Evolutionary conservation across 2,797 vertebrate species (phyloP).

Genomic region (Halcyon smyrnensis): DNA sequence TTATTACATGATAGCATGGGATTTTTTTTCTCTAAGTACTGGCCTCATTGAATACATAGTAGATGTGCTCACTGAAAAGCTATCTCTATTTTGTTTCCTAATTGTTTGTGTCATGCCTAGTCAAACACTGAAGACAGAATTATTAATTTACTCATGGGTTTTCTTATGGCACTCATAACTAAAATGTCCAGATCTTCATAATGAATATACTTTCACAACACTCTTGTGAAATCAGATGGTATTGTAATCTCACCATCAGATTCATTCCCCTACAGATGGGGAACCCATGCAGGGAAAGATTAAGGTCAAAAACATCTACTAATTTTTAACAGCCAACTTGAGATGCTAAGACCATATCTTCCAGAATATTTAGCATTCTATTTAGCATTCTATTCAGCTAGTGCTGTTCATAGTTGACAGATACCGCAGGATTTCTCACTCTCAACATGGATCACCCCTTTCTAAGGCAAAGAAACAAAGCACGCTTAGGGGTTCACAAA

Average conservation of each 20-base stretch:
- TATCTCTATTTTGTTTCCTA: neutral
- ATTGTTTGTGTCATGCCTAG: neutral
- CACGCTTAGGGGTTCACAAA: neutral
- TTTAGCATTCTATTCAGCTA: neutral
- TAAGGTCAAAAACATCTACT: neutral
- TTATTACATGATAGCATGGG: neutral
- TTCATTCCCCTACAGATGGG: neutral
- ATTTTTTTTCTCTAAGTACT: neutral
- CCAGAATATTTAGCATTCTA: neutral
- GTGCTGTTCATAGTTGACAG: neutral
- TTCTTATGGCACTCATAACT: neutral
- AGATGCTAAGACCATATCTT: neutral
- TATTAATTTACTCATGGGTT: neutral
- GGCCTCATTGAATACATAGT: neutral
- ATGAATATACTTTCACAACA: neutral
- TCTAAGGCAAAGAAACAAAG: neutral
- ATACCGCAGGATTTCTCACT: neutral
- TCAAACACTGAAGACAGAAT: neutral
- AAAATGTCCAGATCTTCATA: neutral
- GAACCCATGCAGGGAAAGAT: neutral
- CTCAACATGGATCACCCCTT: neutral
- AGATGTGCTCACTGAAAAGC: neutral
- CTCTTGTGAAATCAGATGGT: neutral
- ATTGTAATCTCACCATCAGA: neutral
- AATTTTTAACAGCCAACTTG: neutral